A percentile compares a stretch with the other conserved stretches of the same genome.
These are phyloP conservation scores for Automeris io DNA, from an alignment of 2,888 invertebrate species.

Conservation along the genomic window DNA sequence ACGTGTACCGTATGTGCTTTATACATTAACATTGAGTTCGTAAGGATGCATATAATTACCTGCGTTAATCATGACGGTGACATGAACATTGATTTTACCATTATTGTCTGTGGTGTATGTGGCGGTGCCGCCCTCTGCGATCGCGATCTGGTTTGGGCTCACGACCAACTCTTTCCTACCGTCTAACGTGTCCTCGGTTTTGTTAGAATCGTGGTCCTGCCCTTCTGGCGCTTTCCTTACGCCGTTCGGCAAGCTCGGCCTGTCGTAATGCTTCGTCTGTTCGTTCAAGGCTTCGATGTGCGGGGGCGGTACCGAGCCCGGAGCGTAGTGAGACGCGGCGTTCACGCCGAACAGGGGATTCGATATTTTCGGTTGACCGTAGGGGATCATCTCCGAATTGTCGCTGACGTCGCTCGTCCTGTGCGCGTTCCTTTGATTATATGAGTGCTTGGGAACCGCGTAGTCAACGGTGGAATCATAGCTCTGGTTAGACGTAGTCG, in stretches of 20 bases:
- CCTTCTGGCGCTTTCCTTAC: conserved; percentile 87
- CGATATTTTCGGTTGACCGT: conserved; percentile 48
- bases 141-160: conserved; percentile 66
- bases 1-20: conserved; percentile 39
- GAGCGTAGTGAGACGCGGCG: conserved; percentile 68
- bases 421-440: conserved; percentile 41
- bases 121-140: conserved; percentile 67
- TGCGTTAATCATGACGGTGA: conserved; percentile 90
- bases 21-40: conserved; percentile 44
- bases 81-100: conserved; percentile 92
- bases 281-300: conserved; percentile 34
- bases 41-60: conserved; percentile 78
- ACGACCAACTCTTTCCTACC: conserved; percentile 74
- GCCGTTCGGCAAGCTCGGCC: conserved; percentile 58
- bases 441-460: conserved; percentile 56
- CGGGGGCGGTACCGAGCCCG: conserved; percentile 33
- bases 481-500: conserved; percentile 66
- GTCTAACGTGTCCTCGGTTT: conserved; percentile 78
- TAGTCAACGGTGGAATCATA: conserved; percentile 65
- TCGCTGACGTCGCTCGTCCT: conserved; percentile 44
- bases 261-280: conserved; percentile 47
- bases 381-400: conserved; percentile 32
- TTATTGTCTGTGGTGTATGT: conserved; percentile 85
- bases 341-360: conserved; percentile 71
- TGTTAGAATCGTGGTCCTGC: conserved; percentile 85